Base-by-base conservation (phyloP, 2,797 vertebrate species). In the Hapalemur alaotrensis region DNA sequence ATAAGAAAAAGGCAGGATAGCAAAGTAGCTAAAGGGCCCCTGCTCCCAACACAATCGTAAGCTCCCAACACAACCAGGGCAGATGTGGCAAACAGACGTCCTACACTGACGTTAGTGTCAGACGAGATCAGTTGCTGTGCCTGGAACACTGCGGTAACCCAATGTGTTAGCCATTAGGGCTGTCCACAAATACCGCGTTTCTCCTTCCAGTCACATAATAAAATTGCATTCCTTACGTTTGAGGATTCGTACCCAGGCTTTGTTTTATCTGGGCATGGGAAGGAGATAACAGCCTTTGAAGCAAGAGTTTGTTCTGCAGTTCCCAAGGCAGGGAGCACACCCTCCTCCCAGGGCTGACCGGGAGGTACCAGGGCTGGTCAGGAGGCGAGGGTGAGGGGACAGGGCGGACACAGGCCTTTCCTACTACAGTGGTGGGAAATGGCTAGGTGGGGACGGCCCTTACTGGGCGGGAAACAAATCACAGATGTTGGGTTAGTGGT, bases 1-100 rank as follows among this genome's bases (percentile, higher is more conserved):
- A 15, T 23, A 83, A 83, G 80, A 32, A 93, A 91, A 89, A 75
- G 57, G 48, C 76, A 93, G 23, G 18, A 59, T 6, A 79, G 30
- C 28, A 48, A 63, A 35, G n/a, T 67, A 15, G 23, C 25, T 76
- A 52, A 70, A 89, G 9, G 72, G 14, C 28, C 22, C 38, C 23
- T 70, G n/a, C 25, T 52, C 57, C 65, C 72, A 30, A 23, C 2
- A 70, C 7, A 81, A 17, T 38, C 11, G 50, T 7, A n/a, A 80
- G 41, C 14, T 43, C 35, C 38, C 72, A 0, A 4, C 22, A 57
- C 54, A 57, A 2, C 41, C 30, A 15, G 0, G 25, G 46, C 41
- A 91, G 23, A 4, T n/a, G 2, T 59, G 67, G 70, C 52, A 63
- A 28, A n/a, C 38, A 57, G 30, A 48, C 18, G 17, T 12, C 14